Evolutionary conservation across 2,888 invertebrate species (phyloP).

Genomic region (Diarsia mendica): DNA sequence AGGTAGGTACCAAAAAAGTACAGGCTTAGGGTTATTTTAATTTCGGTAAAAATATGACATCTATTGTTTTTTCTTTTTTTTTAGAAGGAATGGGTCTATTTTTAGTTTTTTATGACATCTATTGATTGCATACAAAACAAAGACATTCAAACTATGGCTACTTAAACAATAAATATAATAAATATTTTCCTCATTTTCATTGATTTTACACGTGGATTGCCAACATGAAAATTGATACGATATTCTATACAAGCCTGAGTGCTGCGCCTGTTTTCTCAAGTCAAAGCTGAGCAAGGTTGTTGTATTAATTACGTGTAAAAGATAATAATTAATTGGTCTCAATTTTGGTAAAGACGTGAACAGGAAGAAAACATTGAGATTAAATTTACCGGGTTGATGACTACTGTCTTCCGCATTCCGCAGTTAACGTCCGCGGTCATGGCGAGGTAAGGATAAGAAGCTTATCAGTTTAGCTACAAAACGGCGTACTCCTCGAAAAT

Average conservation of each 20-base stretch:
- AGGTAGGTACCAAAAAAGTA: too few relatives aligned
- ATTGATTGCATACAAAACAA: too few relatives aligned
- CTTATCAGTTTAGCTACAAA: slow-evolving; percentile 5
- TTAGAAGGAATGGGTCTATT: too few relatives aligned
- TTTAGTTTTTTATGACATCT: too few relatives aligned
- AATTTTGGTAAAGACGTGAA: slow-evolving; percentile 13
- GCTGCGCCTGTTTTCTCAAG: not conserved
- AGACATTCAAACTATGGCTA: too few relatives aligned
- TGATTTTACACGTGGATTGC: not conserved
- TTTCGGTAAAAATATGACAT: too few relatives aligned
- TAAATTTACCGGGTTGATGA: slow-evolving; percentile 21
- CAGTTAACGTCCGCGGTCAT: slow-evolving; percentile 16
- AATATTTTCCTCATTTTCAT: too few relatives aligned
- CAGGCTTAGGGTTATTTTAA: too few relatives aligned
- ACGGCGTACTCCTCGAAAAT: not conserved
- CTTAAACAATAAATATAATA: too few relatives aligned
- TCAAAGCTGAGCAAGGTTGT: slow-evolving; percentile 1
- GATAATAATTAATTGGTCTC: slow-evolving; percentile 35
- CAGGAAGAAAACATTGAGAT: slow-evolving; percentile 34
- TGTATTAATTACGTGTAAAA: slow-evolving; percentile 16
- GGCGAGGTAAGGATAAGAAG: not conserved
- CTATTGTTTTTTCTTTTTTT: too few relatives aligned
- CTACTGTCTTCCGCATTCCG: slow-evolving; percentile 47
- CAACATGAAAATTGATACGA: not conserved
- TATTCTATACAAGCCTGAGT: not conserved